A percentile compares a stretch with the other conserved stretches of the same genome.
Conservation (phyloP, 2,888 invertebrate genomes). For the Heliothis peltigera region DNA sequence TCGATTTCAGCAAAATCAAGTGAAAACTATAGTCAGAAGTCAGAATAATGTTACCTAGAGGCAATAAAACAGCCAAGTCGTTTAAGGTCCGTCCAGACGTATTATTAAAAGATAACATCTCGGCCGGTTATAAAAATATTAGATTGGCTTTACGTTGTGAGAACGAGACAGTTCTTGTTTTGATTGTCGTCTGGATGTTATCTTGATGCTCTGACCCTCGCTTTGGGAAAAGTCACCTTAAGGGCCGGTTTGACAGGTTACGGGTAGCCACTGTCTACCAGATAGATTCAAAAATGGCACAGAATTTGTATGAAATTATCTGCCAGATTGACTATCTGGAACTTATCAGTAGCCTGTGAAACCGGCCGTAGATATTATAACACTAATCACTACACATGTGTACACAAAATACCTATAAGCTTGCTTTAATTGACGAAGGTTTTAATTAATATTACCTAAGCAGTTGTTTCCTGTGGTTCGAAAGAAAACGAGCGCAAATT, state of each 20-base stretch:
- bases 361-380: no score
- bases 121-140: slow-evolving; percentile 78
- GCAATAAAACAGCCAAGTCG: slow-evolving; percentile 37
- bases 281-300: no score
- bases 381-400: no score
- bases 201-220: slow-evolving; percentile 47
- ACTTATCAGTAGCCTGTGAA: no score
- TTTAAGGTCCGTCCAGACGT: slow-evolving; percentile 53
- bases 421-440: no score
- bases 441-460: no score
- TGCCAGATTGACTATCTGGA: no score
- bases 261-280: no score
- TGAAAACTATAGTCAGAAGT: background rate
- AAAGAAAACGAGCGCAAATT: slow-evolving; percentile 42
- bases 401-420: no score
- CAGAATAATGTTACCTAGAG: slow-evolving; percentile 14
- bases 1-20: background rate
- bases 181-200: slow-evolving; percentile 51
- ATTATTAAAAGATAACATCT: slow-evolving; percentile 84
- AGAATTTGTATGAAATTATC: no score
- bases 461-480: no score
- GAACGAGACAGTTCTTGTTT: slow-evolving; percentile 63
- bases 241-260: no score
- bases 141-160: slow-evolving; percentile 72
- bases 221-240: slow-evolving; percentile 19